Percentiles rank a stretch among this genome's conserved stretches.
Evolutionary conservation across 1,140 invertebrate genomes (phyloP).

Genomic region (Lethocerus indicus): DNA sequence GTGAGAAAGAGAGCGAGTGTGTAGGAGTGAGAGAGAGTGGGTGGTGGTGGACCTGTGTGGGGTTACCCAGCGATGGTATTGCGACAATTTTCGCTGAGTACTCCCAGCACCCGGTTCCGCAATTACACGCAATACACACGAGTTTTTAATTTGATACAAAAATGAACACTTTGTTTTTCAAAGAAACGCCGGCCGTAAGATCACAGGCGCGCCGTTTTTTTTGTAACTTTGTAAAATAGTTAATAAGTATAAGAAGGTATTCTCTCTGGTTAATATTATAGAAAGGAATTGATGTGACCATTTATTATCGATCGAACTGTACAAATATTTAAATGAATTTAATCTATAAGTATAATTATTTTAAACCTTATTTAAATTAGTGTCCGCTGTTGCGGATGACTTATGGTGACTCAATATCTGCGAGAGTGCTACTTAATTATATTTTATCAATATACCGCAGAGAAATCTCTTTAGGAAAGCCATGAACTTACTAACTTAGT

Average conservation of each 20-base stretch:
- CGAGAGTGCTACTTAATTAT: conserved; percentile 9
- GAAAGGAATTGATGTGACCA: conserved; percentile 12
- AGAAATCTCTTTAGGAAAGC: neutral
- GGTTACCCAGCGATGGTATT: conserved; percentile 3
- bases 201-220: conserved; percentile 1
- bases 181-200: conserved; percentile 1
- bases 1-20: neutral
- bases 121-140: neutral
- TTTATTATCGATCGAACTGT: conserved; percentile 13
- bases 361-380: neutral
- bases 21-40: neutral
- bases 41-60: neutral
- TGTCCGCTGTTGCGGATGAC: neutral
- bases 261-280: conserved; percentile 14
- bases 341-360: neutral
- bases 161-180: conserved; percentile 10
- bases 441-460: neutral
- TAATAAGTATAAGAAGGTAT: conserved; percentile 9
- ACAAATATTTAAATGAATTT: conserved; percentile 14
- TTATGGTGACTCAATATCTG: conserved; percentile 3
- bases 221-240: conserved; percentile 15
- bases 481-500: conserved; percentile 11
- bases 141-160: conserved; percentile 5
- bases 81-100: neutral
- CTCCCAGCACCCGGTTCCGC: neutral